These are phyloP conservation scores for Steinernema scapterisci DNA, from an alignment of 2,888 invertebrate genomes.

Conservation along the genomic window DNA sequence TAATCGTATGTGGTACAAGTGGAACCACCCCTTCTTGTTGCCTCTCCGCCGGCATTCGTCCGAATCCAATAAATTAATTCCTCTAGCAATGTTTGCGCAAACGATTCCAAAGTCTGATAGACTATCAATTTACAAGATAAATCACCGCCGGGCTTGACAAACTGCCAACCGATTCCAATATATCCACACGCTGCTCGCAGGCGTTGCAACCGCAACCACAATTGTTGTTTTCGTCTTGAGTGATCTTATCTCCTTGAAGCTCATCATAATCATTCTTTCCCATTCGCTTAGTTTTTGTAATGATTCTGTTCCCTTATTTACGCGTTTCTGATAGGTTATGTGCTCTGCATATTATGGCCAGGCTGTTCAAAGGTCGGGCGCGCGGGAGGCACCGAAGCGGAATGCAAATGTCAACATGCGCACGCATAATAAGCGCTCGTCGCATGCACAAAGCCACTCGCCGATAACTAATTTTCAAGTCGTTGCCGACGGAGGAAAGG, in stretches of 20 bases:
- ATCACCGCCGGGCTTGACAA: not conserved
- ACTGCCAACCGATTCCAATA: not conserved
- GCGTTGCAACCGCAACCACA: no score
- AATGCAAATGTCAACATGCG: slow-evolving; percentile 29
- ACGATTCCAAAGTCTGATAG: slow-evolving; percentile 13
- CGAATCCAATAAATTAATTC: slow-evolving; percentile 19
- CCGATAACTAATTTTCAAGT: slow-evolving; percentile 26
- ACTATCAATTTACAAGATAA: slow-evolving; percentile 9
- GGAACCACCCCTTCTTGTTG: no score
- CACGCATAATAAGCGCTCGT: slow-evolving; percentile 32
- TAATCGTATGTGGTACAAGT: no score
- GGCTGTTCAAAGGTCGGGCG: not conserved
- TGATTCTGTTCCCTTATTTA: no score
- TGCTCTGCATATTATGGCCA: no score
- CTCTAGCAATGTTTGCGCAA: slow-evolving; percentile 5
- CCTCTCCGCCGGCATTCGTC: no score
- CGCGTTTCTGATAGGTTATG: no score
- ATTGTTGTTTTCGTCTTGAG: no score
- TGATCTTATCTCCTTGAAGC: no score
- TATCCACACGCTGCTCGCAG: not conserved
- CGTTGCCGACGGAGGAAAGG: not conserved
- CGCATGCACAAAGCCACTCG: slow-evolving; percentile 18
- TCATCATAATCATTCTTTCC: no score
- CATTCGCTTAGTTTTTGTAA: no score
- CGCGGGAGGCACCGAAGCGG: slow-evolving; percentile 20